Conservation (phyloP, 2,888 invertebrate genomes). For the Camponotus fellah region DNA sequence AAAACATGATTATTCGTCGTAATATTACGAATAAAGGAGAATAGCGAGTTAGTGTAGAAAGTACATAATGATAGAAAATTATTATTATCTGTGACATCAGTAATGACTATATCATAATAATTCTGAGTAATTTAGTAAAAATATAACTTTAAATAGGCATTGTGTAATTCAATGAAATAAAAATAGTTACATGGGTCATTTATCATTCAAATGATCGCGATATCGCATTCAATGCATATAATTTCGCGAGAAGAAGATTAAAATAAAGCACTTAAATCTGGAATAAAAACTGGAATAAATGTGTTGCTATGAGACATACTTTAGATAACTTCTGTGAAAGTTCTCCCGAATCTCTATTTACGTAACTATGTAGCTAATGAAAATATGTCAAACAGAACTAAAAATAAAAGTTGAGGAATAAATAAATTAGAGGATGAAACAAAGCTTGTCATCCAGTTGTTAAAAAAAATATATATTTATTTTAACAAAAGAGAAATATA, state of each 20-base stretch:
- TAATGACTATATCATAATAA: background rate
- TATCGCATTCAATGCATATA: background rate
- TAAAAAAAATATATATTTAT: too few species aligned
- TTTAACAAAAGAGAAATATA: constrained; percentile 24
- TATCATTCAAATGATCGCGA: background rate
- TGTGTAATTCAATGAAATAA: background rate
- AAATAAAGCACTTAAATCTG: constrained; percentile 24
- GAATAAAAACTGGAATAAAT: constrained; percentile 10
- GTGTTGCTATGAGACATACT: constrained; percentile 33
- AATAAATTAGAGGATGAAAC: background rate
- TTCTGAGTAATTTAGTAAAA: background rate
- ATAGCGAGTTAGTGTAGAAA: background rate
- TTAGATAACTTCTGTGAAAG: constrained; percentile 19
- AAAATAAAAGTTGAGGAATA: background rate
- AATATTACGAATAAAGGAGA: background rate
- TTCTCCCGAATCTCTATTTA: constrained; percentile 16
- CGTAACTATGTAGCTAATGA: background rate
- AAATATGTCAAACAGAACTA: background rate
- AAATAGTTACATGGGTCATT: background rate
- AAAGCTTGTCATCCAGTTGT: background rate
- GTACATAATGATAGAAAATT: background rate
- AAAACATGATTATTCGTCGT: background rate
- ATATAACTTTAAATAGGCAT: background rate
- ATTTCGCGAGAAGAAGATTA: constrained; percentile 3
- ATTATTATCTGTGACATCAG: constrained; percentile 31